A percentile compares a stretch with the other conserved stretches of the same genome.
These are phyloP conservation scores for Aselliscus stoliczkanus DNA, from an alignment of 2,797 vertebrate genomes.

Conservation along the genomic window DNA sequence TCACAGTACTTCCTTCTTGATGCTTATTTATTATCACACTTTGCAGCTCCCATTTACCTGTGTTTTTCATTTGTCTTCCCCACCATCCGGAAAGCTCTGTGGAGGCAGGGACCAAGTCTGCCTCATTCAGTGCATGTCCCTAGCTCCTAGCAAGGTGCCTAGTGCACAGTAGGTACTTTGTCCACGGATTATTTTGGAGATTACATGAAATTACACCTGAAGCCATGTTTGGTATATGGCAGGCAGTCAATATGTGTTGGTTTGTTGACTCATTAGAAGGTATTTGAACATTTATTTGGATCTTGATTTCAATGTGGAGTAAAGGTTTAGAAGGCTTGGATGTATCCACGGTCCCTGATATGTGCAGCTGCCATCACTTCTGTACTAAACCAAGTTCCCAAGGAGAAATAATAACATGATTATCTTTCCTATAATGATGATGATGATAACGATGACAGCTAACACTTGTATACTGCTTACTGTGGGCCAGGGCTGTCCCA, in stretches of 20 bases:
- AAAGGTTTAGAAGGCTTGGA: neutral
- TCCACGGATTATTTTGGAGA: neutral
- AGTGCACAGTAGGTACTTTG: neutral
- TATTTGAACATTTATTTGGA: neutral
- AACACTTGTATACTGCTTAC: rapidly evolving
- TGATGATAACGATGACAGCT: rapidly evolving
- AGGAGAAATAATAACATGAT: neutral
- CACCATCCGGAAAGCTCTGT: neutral
- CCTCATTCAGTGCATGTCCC: neutral
- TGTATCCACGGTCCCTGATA: neutral
- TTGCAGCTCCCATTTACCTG: rapidly evolving
- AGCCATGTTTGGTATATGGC: rapidly evolving
- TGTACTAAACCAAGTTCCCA: neutral
- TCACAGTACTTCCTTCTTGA: rapidly evolving
- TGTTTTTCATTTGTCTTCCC: neutral
- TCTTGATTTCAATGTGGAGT: neutral
- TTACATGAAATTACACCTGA: rapidly evolving
- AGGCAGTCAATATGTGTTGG: rapidly evolving
- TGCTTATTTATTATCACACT: too few species aligned
- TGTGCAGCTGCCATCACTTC: neutral
- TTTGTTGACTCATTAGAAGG: neutral
- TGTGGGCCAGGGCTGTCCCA: neutral
- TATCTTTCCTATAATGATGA: neutral
- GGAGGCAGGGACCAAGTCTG: neutral
- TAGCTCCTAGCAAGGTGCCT: neutral